A percentile compares a stretch with the other conserved stretches of the same genome.
phyloP scores from a whole-genome alignment of 2,797 vertebrate species.

The Sebastes ruberrimus region DNA sequence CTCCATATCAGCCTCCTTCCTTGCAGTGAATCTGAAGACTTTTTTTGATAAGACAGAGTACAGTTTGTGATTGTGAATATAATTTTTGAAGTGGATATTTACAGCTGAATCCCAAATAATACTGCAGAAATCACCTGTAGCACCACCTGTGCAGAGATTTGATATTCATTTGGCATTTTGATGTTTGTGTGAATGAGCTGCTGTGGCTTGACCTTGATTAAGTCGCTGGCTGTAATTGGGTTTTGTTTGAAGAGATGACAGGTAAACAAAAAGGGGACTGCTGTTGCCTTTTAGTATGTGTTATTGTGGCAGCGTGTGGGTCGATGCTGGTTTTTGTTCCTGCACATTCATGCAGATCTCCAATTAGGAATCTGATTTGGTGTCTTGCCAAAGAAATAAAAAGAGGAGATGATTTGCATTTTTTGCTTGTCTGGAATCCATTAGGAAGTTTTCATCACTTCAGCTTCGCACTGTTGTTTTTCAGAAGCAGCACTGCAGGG shows the following conservation, averaged over 20 bases:
- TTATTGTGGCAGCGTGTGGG: neutral
- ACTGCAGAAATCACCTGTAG: slow-evolving; percentile 10
- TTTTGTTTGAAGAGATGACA: slow-evolving; percentile 28
- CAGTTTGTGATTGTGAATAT: neutral
- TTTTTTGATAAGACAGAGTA: neutral
- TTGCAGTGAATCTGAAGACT: neutral
- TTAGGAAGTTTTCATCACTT: neutral
- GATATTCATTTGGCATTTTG: neutral
- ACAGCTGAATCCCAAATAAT: neutral
- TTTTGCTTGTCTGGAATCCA: slow-evolving; percentile 3
- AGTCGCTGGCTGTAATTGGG: slow-evolving; percentile 27
- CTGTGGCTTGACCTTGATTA: slow-evolving; percentile 36
- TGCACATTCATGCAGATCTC: neutral
- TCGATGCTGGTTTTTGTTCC: slow-evolving; percentile 26
- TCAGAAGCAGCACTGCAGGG: neutral
- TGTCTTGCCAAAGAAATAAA: neutral
- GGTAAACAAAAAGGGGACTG: slow-evolving; percentile 5
- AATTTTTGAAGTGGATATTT: neutral
- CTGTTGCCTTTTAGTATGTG: neutral
- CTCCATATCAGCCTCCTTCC: neutral
- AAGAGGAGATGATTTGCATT: neutral
- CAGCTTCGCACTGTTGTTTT: neutral
- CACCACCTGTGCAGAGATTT: neutral
- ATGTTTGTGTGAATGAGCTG: neutral
- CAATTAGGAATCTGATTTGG: slow-evolving; percentile 15